phyloP scores from a whole-genome alignment of 2,888 invertebrate species.

The Gortyna flavago region DNA sequence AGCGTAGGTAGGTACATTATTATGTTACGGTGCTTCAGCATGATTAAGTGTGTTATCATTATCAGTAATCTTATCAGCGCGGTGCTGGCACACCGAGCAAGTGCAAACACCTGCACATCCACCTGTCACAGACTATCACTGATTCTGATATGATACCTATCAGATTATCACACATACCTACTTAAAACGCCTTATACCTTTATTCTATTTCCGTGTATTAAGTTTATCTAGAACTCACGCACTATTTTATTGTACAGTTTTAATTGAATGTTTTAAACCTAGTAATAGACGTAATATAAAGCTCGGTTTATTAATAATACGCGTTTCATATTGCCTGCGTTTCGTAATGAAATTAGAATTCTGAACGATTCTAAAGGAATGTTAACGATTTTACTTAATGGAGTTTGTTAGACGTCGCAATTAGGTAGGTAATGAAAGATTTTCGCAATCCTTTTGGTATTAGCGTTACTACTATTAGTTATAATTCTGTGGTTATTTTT shows the following conservation, averaged over 20 bases:
- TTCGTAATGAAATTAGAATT: conserved; percentile 17
- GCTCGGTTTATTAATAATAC: conserved; percentile 2
- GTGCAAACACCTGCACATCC: conserved; percentile 87
- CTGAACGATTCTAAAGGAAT: conserved; percentile 24
- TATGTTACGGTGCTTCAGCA: conserved; percentile 65
- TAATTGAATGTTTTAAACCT: conserved; percentile 23
- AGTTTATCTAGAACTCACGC: conserved; percentile 9
- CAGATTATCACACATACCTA: conserved; percentile 47
- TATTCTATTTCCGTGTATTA: conserved; percentile 48
- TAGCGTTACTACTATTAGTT: no score
- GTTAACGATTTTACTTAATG: conserved; percentile 4
- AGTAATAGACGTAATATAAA: neutral
- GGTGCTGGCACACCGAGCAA: conserved; percentile 80
- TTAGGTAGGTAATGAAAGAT: neutral
- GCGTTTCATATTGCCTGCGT: conserved; percentile 4
- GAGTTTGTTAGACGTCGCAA: neutral
- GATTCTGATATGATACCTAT: conserved; percentile 59
- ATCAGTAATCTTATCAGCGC: conserved; percentile 82
- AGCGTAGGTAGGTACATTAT: conserved; percentile 36
- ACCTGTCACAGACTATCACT: conserved; percentile 80
- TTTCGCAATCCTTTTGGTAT: neutral
- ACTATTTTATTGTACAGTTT: conserved; percentile 12
- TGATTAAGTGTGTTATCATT: conserved; percentile 81
- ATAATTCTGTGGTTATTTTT: no score
- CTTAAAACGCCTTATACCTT: conserved; percentile 22